Evolutionary conservation across 2,113 vertebrate species (phyloP).

Genomic region (Beaufortia kweichowensis): DNA sequence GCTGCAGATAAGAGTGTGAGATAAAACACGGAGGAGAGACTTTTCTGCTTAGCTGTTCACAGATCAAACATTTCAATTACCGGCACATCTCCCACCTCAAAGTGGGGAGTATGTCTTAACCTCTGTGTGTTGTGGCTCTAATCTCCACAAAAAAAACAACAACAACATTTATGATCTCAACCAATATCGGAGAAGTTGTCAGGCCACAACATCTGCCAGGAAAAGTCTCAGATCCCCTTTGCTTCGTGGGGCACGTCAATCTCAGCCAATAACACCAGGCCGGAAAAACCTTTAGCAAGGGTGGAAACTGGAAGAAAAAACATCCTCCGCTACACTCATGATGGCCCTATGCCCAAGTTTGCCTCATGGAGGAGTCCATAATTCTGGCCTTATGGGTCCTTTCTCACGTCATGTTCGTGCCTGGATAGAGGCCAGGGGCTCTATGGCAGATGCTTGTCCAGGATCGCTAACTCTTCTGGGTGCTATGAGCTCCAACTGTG

Average conservation of each 20-base stretch:
- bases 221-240: background rate
- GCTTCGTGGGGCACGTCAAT: slow-evolving; percentile 25
- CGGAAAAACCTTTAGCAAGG: background rate
- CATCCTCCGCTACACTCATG: background rate
- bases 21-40: slow-evolving; percentile 12
- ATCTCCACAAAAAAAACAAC: background rate
- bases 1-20: background rate
- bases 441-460: slow-evolving; percentile 12
- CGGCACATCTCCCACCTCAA: slow-evolving; percentile 7
- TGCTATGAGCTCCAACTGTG: slow-evolving; percentile 12
- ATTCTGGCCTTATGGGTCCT: background rate
- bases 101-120: background rate
- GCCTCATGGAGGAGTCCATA: background rate
- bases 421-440: slow-evolving; percentile 16
- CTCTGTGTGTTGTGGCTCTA: background rate
- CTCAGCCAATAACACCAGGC: background rate
- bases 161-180: background rate
- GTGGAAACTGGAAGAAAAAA: slow-evolving; percentile 6
- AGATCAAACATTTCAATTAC: slow-evolving; percentile 50
- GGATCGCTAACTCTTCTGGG: background rate
- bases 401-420: background rate
- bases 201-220: slow-evolving; percentile 22
- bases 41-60: slow-evolving; percentile 21
- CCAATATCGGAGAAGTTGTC: slow-evolving; percentile 24
- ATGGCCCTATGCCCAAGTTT: slow-evolving; percentile 6